Base-by-base conservation (phyloP, 1,140 invertebrate genomes). In the Bilobella aurantiaca region DNA sequence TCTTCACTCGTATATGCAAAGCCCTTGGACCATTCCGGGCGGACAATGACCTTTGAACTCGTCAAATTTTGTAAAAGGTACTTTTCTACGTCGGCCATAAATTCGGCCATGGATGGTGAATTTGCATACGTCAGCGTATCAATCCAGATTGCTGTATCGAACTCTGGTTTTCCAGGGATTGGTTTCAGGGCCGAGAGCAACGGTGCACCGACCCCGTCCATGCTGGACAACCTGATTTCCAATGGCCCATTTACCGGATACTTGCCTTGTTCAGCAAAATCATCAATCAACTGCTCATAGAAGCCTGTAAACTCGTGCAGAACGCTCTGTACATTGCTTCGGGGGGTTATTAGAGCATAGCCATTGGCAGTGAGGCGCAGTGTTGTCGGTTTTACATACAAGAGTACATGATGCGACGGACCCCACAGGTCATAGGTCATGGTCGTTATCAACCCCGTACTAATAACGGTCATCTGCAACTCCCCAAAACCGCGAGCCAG, bases 21-120 rank as follows among this genome's bases (percentile, higher is more conserved):
- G n/a, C 32, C 47, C 46, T 70, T 70, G 0, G 46, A 53, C 69
- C 69, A 70, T 32, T 70, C 69, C 1, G 62, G 58, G 27, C 63
- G 49, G 3, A 65, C 59, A n/a, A 62, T 12, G 16, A 31, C 28
- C 8, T 49, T 21, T 3, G 21, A 18, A 0, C 62, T 25, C n/a
- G 27, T 16, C 25, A 65, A 63, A 27, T 18, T 58, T 1, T 16
- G 16, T 16, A 64, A 62, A n/a, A 62, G 27, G 23, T 47, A 69
- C 1, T 46, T 28, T 62, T 70, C 69, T 0, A 67, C 23, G n/a
- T 65, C 27, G 32, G 18, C 31, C 53, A 62, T 34, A 57, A 64
- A 70, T 21, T 67, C 58, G 25, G 12, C 25, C 27, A 27, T n/a
- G n/a, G 30, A 14, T 31, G 68, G 65, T 5, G 63, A 58, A n/a